phyloP scores from a whole-genome alignment of 2,888 invertebrate species.

The Malthinus flaveolus region DNA sequence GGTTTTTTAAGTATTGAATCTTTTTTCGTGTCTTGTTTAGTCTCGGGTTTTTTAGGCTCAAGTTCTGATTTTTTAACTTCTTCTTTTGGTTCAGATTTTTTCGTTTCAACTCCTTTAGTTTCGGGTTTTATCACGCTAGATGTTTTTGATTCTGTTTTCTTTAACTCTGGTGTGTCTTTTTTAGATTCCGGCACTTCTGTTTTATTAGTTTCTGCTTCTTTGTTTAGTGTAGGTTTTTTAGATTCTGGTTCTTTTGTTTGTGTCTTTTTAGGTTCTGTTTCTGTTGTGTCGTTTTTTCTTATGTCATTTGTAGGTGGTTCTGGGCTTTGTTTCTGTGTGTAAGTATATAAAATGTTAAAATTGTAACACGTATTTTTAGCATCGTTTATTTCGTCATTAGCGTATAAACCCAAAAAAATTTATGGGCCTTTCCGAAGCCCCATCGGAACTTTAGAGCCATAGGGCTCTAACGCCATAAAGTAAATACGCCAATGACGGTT shows the following conservation, averaged over 20 bases:
- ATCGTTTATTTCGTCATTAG: too few relatives aligned
- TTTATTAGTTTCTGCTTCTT: conserved; percentile 50
- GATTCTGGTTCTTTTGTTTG: conserved; percentile 50
- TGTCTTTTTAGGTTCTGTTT: conserved; percentile 46
- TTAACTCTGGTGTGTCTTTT: conserved; percentile 46
- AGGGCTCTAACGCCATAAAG: too few relatives aligned
- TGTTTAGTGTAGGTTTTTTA: conserved; percentile 12
- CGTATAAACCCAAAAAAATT: too few relatives aligned
- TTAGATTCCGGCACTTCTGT: conserved; percentile 42
- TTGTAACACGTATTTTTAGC: neutral
- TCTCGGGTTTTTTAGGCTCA: conserved; percentile 34
- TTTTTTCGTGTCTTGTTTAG: conserved; percentile 11
- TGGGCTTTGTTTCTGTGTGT: conserved; percentile 30
- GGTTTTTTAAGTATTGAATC: conserved; percentile 38
- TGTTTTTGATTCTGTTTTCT: conserved; percentile 30
- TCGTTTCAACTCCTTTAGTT: conserved; percentile 38
- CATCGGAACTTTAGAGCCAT: too few relatives aligned
- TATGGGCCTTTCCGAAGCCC: too few relatives aligned
- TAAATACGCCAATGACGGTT: too few relatives aligned
- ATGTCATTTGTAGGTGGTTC: conserved; percentile 39
- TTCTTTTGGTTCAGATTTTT: conserved; percentile 49
- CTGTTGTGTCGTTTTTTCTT: conserved; percentile 45
- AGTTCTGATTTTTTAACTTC: conserved; percentile 50
- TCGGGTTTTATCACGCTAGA: conserved; percentile 37
- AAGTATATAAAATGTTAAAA: conserved; percentile 8